phyloP scores from a whole-genome alignment of 2,888 invertebrate genomes.

The Agrotis segetum region DNA sequence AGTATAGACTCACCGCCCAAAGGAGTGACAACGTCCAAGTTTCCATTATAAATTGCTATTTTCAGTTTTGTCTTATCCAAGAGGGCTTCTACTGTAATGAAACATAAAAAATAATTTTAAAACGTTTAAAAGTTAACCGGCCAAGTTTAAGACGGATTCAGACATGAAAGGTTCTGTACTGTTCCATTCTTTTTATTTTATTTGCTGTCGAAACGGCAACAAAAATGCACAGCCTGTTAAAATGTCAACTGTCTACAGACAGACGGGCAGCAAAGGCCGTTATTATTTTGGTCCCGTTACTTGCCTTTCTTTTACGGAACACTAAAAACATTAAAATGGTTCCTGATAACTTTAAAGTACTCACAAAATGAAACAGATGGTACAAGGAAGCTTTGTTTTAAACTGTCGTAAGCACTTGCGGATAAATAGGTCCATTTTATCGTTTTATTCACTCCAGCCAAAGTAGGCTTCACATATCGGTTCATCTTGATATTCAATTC shows the following conservation, averaged over 20 bases:
- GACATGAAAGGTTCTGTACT: too few relatives aligned
- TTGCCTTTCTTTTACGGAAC: too few relatives aligned
- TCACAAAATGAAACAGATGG: constrained; percentile 84
- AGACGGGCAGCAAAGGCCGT: too few relatives aligned
- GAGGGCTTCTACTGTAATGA: constrained; percentile 82
- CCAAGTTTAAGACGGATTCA: too few relatives aligned
- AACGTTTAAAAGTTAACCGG: background rate
- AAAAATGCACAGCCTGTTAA: too few relatives aligned
- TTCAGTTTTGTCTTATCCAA: constrained; percentile 81
- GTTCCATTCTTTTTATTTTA: too few relatives aligned
- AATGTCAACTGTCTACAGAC: too few relatives aligned
- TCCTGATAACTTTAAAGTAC: constrained; percentile 58
- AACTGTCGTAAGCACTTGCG: constrained; percentile 72
- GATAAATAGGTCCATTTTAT: constrained; percentile 79
- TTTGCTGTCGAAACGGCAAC: too few relatives aligned
- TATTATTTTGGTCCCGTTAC: too few relatives aligned
- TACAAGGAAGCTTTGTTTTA: constrained; percentile 78
- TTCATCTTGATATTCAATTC: constrained; percentile 76
- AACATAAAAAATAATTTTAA: constrained; percentile 50
- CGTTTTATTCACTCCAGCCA: constrained; percentile 80
- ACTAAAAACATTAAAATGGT: too few relatives aligned
- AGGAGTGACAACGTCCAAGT: constrained; percentile 84
- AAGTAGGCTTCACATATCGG: constrained; percentile 80
- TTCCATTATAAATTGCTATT: constrained; percentile 85
- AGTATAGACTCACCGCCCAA: constrained; percentile 76